phyloP scores from a whole-genome alignment of 2,797 vertebrate species.

The Macropodus opercularis region DNA sequence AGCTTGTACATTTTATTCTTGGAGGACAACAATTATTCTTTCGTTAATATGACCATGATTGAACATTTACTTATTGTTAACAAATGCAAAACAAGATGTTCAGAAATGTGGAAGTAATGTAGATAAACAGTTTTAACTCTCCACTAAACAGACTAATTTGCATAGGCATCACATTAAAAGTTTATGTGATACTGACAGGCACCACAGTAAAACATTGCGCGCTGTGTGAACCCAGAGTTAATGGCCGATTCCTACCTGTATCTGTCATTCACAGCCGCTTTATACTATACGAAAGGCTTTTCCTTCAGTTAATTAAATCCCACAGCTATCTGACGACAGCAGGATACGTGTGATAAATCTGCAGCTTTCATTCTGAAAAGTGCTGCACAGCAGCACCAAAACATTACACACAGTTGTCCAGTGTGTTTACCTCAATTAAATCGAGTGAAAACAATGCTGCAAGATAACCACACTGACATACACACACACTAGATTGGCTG shows the following conservation, averaged over 20 bases:
- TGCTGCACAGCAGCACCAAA: neutral
- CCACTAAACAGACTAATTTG: conserved; percentile 4
- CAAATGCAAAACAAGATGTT: neutral
- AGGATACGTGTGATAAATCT: conserved; percentile 26
- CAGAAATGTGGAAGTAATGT: conserved; percentile 8
- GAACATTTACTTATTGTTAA: conserved; percentile 3
- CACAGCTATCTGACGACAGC: conserved; percentile 28
- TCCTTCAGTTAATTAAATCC: conserved; percentile 45
- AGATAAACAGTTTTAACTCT: conserved; percentile 31
- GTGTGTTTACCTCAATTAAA: conserved; percentile 22
- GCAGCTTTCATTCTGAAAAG: conserved; percentile 26
- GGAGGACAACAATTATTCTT: neutral
- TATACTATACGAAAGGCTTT: conserved; percentile 17
- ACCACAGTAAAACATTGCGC: conserved; percentile 22
- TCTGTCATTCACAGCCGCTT: conserved; percentile 43
- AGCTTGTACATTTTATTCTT: neutral
- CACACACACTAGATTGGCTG: neutral
- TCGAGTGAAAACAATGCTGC: conserved; percentile 14
- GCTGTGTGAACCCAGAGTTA: conserved; percentile 30
- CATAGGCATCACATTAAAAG: conserved; percentile 33
- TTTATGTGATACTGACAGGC: conserved; percentile 12
- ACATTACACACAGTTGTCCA: conserved; percentile 8
- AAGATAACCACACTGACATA: neutral
- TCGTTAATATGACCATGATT: conserved; percentile 1
- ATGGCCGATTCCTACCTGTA: conserved; percentile 13